phyloP scores from a whole-genome alignment of 1,140 invertebrate genomes.

The Cotesia chilonis region DNA sequence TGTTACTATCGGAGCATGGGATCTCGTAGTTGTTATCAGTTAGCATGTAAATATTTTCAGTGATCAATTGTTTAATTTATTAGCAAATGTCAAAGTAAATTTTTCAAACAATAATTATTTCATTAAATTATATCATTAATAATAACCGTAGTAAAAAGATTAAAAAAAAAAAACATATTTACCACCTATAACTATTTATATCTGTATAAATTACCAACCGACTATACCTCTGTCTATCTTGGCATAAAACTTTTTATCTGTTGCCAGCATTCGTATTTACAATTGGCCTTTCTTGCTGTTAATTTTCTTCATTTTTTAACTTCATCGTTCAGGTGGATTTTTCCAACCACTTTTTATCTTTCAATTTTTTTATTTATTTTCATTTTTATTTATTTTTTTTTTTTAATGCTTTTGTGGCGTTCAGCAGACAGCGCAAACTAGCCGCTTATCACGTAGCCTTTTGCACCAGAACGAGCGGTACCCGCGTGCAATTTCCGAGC shows the following conservation, averaged over 20 bases:
- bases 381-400: constrained; percentile 11
- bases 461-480: constrained; percentile 36
- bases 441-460: constrained; percentile 38
- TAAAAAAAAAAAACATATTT: no score
- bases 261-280: constrained; percentile 15
- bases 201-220: no score
- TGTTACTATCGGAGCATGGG: no score
- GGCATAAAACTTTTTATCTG: constrained; percentile 6
- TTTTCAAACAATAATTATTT: no score
- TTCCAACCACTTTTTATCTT: constrained; percentile 9
- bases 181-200: no score
- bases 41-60: no score
- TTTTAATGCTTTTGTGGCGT: background rate
- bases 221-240: background rate
- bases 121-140: no score
- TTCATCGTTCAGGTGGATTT: constrained; percentile 11
- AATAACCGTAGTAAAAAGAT: no score
- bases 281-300: background rate
- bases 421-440: constrained; percentile 23
- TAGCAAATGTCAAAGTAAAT: no score
- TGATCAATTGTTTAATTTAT: no score
- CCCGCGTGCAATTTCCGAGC: constrained; percentile 31
- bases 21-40: no score
- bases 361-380: constrained; percentile 13
- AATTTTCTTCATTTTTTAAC: background rate